A percentile compares a stretch with the other conserved stretches of the same genome.
Evolutionary conservation across 30 jellyfish, hydroid and myxozoan species (phyloP).

Genomic region (Hydractinia echinata): DNA sequence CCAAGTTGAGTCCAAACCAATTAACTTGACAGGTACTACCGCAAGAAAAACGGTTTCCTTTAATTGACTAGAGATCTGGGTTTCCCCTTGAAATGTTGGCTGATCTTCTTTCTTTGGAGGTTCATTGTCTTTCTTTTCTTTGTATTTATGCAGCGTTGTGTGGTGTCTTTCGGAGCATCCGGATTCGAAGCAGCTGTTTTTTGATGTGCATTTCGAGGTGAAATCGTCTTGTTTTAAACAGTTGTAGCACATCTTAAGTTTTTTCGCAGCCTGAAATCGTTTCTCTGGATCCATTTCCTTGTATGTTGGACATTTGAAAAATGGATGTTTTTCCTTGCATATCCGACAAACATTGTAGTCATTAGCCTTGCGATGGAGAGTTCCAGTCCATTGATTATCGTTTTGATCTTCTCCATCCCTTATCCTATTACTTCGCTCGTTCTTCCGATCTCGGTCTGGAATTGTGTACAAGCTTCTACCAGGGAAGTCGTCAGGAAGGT

Average conservation of each 20-base stretch:
- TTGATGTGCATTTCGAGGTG: background rate
- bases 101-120: background rate
- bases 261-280: background rate
- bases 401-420: background rate
- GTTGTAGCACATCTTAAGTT: background rate
- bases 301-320: background rate
- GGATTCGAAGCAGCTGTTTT: background rate
- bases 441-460: too few relatives aligned
- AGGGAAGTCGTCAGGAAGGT: too few relatives aligned
- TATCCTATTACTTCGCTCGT: background rate
- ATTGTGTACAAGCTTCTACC: too few relatives aligned
- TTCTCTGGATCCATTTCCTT: background rate
- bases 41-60: background rate
- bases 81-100: background rate
- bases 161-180: background rate
- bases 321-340: background rate
- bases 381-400: background rate
- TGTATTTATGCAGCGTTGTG: slow-evolving; percentile 1
- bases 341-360: background rate
- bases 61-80: too few relatives aligned
- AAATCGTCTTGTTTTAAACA: background rate
- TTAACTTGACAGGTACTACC: background rate
- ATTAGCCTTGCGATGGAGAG: background rate
- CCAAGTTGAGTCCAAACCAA: background rate
- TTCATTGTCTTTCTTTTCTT: background rate